Percentiles rank a stretch among this genome's conserved stretches.
Evolutionary conservation across 1,140 invertebrate genomes (phyloP).

Genomic region (Platyscapa corneri): DNA sequence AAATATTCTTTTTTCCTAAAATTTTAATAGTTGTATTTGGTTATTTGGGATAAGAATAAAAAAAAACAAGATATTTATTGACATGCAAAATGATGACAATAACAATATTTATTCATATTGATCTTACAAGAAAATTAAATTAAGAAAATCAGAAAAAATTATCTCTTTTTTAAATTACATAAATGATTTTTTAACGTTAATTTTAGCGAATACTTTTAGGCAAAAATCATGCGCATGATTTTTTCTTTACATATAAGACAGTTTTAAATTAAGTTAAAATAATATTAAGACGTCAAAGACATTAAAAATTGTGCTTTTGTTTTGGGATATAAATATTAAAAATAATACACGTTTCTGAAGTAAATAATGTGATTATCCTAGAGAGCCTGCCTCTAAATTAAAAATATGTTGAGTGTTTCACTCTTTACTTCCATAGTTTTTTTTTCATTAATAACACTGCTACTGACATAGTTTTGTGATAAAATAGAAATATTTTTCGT

Average conservation of each 20-base stretch:
- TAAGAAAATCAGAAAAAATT: slow-evolving; percentile 52
- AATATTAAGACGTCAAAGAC: neutral
- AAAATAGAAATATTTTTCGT: slow-evolving; percentile 31
- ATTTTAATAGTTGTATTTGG: neutral
- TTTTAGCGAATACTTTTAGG: neutral
- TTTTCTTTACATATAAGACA: too few species aligned
- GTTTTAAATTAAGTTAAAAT: neutral
- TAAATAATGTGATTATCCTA: slow-evolving; percentile 43
- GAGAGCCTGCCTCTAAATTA: slow-evolving; percentile 50
- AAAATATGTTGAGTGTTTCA: slow-evolving; percentile 16
- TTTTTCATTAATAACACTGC: slow-evolving; percentile 12
- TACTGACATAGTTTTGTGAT: slow-evolving; percentile 33
- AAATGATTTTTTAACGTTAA: neutral
- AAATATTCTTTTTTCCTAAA: neutral
- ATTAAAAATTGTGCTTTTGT: slow-evolving; percentile 5
- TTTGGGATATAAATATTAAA: slow-evolving; percentile 1
- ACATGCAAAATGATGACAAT: slow-evolving; percentile 53
- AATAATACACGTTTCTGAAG: slow-evolving; percentile 5
- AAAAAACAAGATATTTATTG: neutral
- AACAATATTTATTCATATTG: slow-evolving; percentile 66
- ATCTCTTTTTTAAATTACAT: slow-evolving; percentile 30
- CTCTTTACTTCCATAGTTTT: slow-evolving; percentile 11
- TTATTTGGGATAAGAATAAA: neutral
- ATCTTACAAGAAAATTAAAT: slow-evolving; percentile 61
- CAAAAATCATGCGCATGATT: too few species aligned